A percentile compares a stretch with the other conserved stretches of the same genome.
Evolutionary conservation across 2,113 vertebrate genomes (phyloP).

Genomic region (Antidorcas marsupialis): DNA sequence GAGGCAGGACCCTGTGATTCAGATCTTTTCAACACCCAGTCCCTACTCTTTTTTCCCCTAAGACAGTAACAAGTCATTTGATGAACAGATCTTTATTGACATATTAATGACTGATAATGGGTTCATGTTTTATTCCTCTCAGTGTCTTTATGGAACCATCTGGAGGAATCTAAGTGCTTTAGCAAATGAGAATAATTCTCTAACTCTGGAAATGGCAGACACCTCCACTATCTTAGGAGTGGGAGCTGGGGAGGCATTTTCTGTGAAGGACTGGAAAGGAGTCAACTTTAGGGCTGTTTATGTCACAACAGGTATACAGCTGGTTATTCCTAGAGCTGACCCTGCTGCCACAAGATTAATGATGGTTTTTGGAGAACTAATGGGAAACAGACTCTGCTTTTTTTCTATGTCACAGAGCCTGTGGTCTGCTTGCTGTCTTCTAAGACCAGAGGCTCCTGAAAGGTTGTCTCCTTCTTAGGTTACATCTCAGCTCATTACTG

Average conservation of each 20-base stretch:
- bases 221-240: not conserved
- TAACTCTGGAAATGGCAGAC: not conserved
- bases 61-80: not conserved
- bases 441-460: not conserved
- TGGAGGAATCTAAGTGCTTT: not conserved
- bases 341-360: not conserved
- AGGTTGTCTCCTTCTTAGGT: not conserved
- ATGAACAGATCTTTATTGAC: not conserved
- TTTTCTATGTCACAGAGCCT: not conserved
- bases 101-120: not conserved
- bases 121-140: not conserved
- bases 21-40: not conserved
- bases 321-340: not conserved
- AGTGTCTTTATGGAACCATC: not conserved
- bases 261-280: not conserved
- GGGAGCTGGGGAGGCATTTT: not conserved
- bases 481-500: not conserved
- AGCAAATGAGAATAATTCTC: not conserved
- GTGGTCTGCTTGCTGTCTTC: not conserved
- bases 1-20: not conserved
- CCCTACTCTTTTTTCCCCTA: not conserved
- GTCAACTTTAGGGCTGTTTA: not conserved
- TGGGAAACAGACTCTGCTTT: conserved; percentile 10
- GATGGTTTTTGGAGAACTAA: not conserved
- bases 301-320: not conserved